These are phyloP conservation scores for Drosophila anceps DNA, from an alignment of 2,888 invertebrate species.

Conservation along the genomic window DNA sequence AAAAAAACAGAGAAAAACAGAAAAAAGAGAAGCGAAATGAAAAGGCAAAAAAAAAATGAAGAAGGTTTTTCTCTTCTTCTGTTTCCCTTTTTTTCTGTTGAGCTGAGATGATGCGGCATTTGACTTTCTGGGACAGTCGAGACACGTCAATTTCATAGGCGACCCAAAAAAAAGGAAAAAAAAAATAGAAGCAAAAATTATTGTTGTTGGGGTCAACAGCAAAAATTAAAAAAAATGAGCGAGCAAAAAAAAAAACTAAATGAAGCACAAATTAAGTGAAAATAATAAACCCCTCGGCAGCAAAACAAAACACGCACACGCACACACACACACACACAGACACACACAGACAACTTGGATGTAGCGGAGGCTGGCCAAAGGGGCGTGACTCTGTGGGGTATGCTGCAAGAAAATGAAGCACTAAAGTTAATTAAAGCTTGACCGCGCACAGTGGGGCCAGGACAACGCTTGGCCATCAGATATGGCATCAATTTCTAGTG, in stretches of 20 bases:
- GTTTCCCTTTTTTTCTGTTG: slow-evolving; percentile 21
- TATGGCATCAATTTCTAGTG: not conserved
- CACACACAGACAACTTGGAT: not conserved
- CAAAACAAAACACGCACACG: slow-evolving; percentile 26
- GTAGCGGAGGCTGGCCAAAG: not conserved
- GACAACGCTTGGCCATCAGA: not conserved
- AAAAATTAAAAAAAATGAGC: slow-evolving; percentile 8
- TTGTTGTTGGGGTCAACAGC: slow-evolving; percentile 26
- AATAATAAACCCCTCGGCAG: slow-evolving; percentile 71
- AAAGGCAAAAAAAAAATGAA: slow-evolving; percentile 5
- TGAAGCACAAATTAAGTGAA: slow-evolving; percentile 76
- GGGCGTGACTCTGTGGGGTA: not conserved
- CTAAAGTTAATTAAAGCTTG: slow-evolving; percentile 46
- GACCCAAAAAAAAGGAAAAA: slow-evolving; percentile 32
- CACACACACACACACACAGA: slow-evolving; percentile 4
- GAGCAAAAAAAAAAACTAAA: slow-evolving; percentile 38
- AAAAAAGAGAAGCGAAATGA: slow-evolving; percentile 12
- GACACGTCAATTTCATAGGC: slow-evolving; percentile 67
- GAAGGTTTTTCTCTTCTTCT: slow-evolving; percentile 30
- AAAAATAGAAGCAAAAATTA: slow-evolving; percentile 19
- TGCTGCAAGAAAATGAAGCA: slow-evolving; percentile 5
- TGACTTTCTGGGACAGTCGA: slow-evolving; percentile 59
- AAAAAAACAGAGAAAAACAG: no score
- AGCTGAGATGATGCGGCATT: slow-evolving; percentile 74
- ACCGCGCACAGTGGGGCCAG: slow-evolving; percentile 36